Evolutionary conservation across 92 coral and sea anemone species (phyloP), one percentile per base, ranked within the genome.

Genomic region (Porites lobata): DNA sequence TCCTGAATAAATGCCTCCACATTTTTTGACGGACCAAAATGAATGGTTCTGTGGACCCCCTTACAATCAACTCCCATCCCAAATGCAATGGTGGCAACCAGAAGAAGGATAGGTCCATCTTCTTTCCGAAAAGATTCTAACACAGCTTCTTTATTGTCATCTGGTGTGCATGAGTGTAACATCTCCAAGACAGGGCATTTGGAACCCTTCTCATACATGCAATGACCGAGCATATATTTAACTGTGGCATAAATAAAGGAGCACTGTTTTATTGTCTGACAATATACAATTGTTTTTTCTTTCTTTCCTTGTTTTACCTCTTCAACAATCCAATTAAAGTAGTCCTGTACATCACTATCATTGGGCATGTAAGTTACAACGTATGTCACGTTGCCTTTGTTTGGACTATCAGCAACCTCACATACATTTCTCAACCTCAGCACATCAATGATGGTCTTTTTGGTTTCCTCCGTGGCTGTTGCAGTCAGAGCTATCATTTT

Each of bases 11-110:
- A 77, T 20, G 83, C 63, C 73, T 76, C 76, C 22, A 86, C 76
- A 38, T 65, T 76, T 32, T 65, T 63, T n/a, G 84, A 71, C n/a
- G 77, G 90, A 9, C 83, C 90, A 86, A 86, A 86, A 67, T 86
- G 90, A 77, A 86, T 77, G 66, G 90, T 75, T 19, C 75, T 76
- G 68, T 86, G 76, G 1, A 86, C 90, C 12, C 88, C 81, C 64
- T 84, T 74, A 26, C 88, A 52, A 43, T 82, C 87, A 14, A 86
- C 79, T 2, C 89, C 86, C 91, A 87, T 87, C 11, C 91, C 91
- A 79, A 84, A 84, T 21, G 88, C 88, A 6, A 84, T 84, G 8
- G 88, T 84, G 1, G 72, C 69, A 14, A 84, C 47, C 74, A 84
- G 13, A 21, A 84, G 52, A 74, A 10, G 50, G 38, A 84, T 56